Evolutionary conservation across 1,140 invertebrate species (phyloP).

Genomic region (Hirudo medicinalis): DNA sequence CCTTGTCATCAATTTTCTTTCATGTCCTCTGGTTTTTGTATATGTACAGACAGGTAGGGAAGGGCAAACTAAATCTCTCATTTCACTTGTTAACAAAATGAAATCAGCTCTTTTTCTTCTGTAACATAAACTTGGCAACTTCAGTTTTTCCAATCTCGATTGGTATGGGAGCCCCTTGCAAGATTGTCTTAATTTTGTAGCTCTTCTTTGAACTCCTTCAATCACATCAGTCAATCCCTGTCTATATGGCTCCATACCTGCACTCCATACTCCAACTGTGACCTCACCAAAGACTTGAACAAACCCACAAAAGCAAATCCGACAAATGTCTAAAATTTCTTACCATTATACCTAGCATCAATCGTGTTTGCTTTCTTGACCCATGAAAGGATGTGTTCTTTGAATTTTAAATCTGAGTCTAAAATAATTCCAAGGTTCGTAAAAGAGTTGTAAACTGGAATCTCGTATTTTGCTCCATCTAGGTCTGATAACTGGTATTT

Average conservation of each 20-base stretch:
- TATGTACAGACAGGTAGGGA: no score
- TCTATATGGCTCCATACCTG: conserved; percentile 5
- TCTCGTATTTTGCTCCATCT: no score
- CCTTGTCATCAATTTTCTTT: no score
- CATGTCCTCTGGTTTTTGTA: no score
- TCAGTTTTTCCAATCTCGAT: neutral
- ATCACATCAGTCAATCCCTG: neutral
- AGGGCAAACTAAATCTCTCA: no score
- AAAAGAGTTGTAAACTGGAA: no score
- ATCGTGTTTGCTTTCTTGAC: conserved; percentile 1
- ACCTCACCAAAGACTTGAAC: neutral
- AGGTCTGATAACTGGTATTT: no score
- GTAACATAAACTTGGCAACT: neutral
- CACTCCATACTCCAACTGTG: conserved; percentile 7
- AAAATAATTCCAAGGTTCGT: neutral
- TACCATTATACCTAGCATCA: neutral
- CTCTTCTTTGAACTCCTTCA: conserved; percentile 8
- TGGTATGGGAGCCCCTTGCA: neutral
- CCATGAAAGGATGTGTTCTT: no score
- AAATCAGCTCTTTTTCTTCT: conserved; percentile 10
- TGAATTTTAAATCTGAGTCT: neutral
- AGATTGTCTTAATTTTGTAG: neutral
- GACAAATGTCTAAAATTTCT: neutral
- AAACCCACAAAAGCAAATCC: neutral
- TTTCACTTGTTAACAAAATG: neutral